These are phyloP conservation scores for Pangasius sanitwongsei DNA, from an alignment of 2,797 vertebrate species.

Conservation along the genomic window DNA sequence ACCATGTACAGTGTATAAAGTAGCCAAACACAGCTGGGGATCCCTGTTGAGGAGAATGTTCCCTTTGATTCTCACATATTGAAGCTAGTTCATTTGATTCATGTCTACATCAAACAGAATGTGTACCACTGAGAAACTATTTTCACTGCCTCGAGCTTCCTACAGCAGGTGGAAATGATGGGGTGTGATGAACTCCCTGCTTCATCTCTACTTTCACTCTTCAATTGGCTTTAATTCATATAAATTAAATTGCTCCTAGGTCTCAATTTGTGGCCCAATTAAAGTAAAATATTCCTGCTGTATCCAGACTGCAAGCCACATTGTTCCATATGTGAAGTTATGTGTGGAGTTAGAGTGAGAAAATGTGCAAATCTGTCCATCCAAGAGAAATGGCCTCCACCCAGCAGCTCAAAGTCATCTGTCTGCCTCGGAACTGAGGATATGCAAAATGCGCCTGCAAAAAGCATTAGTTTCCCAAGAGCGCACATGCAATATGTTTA, in stretches of 20 bases:
- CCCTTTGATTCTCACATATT: conserved; percentile 34
- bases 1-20: conserved; percentile 26
- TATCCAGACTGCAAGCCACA: background rate
- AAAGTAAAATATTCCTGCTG: conserved; percentile 33
- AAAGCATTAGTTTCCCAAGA: conserved; percentile 30
- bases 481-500: conserved; percentile 32
- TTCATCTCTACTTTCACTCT: background rate
- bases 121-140: conserved; percentile 12
- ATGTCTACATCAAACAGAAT: conserved; percentile 49
- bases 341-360: background rate
- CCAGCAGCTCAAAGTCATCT: conserved; percentile 27
- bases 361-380: conserved; percentile 12
- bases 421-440: conserved; percentile 1
- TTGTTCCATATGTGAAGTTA: conserved; percentile 5
- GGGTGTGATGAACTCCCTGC: background rate
- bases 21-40: background rate
- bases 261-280: conserved; percentile 34
- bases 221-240: conserved; percentile 33
- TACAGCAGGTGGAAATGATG: conserved; percentile 7
- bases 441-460: conserved; percentile 12
- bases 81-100: conserved; percentile 25
- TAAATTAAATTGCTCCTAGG: background rate
- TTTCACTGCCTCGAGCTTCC: conserved; percentile 29
- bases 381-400: conserved; percentile 17
- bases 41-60: conserved; percentile 17